Conservation (phyloP, 2,797 vertebrate species). For the Platalea minor region DNA sequence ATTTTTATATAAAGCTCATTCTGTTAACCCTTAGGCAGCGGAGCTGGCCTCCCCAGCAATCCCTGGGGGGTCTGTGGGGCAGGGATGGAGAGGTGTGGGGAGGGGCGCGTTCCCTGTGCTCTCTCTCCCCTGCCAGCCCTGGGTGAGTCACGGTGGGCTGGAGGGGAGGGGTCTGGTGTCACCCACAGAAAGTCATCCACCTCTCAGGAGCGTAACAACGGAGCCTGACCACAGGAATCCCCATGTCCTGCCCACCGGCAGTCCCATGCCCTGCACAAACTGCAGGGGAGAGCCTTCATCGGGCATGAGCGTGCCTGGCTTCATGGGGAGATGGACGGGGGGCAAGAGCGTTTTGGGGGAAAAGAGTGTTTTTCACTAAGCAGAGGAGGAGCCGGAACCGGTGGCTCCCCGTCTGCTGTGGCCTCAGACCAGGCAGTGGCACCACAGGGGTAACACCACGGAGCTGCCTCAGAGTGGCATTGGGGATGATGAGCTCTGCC, state of each 20-base stretch:
- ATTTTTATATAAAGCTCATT: slow-evolving; percentile 6
- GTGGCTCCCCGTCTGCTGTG: background rate
- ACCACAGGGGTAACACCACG: accelerated
- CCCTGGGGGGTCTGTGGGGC: too few species aligned
- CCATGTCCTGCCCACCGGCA: accelerated
- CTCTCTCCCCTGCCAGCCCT: background rate
- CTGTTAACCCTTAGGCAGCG: slow-evolving; percentile 39
- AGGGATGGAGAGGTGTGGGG: accelerated
- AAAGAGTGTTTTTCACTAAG: accelerated
- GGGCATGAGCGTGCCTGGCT: background rate
- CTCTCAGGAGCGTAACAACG: background rate
- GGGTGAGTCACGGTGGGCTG: background rate
- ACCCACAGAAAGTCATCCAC: background rate
- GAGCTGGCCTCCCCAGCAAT: background rate
- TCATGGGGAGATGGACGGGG: accelerated
- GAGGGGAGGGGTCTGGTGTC: background rate
- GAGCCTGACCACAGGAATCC: background rate
- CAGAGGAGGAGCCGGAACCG: background rate
- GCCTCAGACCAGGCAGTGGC: background rate
- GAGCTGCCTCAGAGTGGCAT: accelerated
- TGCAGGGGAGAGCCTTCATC: accelerated
- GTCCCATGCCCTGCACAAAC: background rate
- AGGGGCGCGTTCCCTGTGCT: accelerated
- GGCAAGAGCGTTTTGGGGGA: accelerated
- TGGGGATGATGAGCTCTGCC: background rate